phyloP scores from a whole-genome alignment of 2,888 invertebrate genomes.

The Leucophenga montana region DNA sequence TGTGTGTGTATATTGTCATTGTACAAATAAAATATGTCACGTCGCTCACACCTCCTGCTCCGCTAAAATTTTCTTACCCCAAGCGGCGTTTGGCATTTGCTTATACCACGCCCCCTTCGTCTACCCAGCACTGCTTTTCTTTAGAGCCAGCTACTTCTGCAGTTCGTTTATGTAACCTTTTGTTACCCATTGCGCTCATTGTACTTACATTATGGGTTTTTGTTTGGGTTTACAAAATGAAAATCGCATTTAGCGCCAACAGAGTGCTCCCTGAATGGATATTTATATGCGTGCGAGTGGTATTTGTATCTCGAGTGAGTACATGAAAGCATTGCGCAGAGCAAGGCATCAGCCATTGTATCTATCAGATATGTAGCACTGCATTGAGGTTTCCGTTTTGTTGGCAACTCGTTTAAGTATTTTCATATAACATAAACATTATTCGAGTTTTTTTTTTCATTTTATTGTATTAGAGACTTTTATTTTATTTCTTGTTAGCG shows the following conservation, averaged over 20 bases:
- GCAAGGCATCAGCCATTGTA: too few relatives aligned
- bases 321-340: neutral
- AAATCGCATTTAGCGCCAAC: conserved; percentile 36
- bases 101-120: conserved; percentile 5
- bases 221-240: conserved; percentile 36
- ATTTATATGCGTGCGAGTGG: conserved; percentile 14
- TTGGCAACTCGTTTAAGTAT: neutral
- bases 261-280: conserved; percentile 9
- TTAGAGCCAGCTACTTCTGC: conserved; percentile 17
- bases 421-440: neutral
- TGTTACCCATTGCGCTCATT: conserved; percentile 58
- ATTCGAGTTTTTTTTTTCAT: neutral
- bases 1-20: conserved; percentile 58
- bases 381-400: neutral
- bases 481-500: neutral
- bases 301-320: neutral
- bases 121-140: conserved; percentile 17
- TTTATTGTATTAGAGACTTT: too few relatives aligned
- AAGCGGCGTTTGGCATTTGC: conserved; percentile 39
- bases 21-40: conserved; percentile 70
- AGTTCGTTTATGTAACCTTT: conserved; percentile 58
- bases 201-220: conserved; percentile 38
- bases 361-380: too few relatives aligned
- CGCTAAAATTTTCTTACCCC: conserved; percentile 28
- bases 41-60: conserved; percentile 56